These are phyloP conservation scores for Polymixis lichenea DNA, from an alignment of 2,888 invertebrate species.

Conservation along the genomic window DNA sequence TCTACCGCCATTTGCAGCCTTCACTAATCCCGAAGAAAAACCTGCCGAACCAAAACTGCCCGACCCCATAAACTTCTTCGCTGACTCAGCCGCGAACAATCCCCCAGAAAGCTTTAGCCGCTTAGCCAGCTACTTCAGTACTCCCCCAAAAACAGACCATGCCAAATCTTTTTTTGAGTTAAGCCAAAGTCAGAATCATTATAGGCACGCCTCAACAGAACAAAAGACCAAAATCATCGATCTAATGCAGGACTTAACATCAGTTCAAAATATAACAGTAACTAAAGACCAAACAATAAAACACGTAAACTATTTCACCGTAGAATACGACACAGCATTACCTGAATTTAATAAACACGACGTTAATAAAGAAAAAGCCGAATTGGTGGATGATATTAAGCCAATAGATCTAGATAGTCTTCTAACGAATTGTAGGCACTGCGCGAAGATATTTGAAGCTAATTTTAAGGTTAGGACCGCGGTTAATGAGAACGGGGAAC, in stretches of 20 bases:
- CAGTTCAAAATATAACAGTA: constrained; percentile 72
- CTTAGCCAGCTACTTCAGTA: constrained; percentile 85
- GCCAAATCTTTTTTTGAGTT: constrained; percentile 89
- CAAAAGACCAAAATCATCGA: constrained; percentile 63
- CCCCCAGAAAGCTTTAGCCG: constrained; percentile 76
- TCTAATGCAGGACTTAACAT: constrained; percentile 83
- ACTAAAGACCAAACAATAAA: constrained; percentile 75
- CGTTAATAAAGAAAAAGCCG: constrained; percentile 46
- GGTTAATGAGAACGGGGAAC: constrained; percentile 66
- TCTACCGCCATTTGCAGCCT: background rate
- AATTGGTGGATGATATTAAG: constrained; percentile 55
- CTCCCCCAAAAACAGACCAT: constrained; percentile 83
- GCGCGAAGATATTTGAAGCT: constrained; percentile 71
- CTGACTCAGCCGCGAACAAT: constrained; percentile 55
- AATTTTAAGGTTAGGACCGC: constrained; percentile 74
- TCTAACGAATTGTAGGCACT: constrained; percentile 76
- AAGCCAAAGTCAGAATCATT: constrained; percentile 87
- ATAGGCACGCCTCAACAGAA: constrained; percentile 73
- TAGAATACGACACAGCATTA: constrained; percentile 75
- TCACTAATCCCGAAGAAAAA: constrained; percentile 16
- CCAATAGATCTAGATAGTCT: constrained; percentile 55
- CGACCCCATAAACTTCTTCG: constrained; percentile 82
- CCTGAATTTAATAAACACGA: constrained; percentile 53
- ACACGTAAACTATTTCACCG: constrained; percentile 82
- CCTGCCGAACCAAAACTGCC: constrained; percentile 63